Evolutionary conservation across 2,888 invertebrate species (phyloP).

Genomic region (Pecten maximus): DNA sequence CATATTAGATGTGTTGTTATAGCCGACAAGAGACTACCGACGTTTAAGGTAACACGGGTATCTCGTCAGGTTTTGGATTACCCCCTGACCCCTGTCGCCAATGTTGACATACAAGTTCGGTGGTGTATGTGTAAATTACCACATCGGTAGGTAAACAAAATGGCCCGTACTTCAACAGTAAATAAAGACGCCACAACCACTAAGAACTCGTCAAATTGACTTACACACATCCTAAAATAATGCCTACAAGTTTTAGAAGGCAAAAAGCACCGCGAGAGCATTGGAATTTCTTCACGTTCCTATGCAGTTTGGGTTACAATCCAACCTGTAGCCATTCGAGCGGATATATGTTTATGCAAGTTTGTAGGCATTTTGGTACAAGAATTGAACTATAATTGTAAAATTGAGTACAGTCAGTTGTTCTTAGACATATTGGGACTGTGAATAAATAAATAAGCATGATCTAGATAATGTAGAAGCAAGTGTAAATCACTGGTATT

Average conservation of each 20-base stretch:
- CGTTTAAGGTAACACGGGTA: too few species aligned
- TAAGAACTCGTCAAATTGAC: not conserved
- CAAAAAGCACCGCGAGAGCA: not conserved
- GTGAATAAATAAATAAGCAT: not conserved
- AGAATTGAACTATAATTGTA: not conserved
- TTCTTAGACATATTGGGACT: not conserved
- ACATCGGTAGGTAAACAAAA: not conserved
- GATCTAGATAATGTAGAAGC: not conserved
- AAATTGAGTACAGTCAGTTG: not conserved
- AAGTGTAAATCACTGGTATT: not conserved
- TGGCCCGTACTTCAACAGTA: not conserved
- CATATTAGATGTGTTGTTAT: too few species aligned
- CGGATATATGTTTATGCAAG: not conserved
- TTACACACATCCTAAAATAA: not conserved
- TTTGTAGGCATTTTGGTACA: not conserved
- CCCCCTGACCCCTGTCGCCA: not conserved
- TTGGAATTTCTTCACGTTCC: not conserved
- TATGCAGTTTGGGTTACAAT: constrained; percentile 2
- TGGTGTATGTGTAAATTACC: too few species aligned
- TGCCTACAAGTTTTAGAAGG: not conserved
- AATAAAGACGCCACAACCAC: not conserved
- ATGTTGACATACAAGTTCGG: not conserved
- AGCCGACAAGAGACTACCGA: too few species aligned
- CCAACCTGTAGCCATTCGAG: not conserved
- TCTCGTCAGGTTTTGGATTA: too few species aligned